Evolutionary conservation across 2,888 invertebrate genomes (phyloP), one percentile per base, ranked within the genome.

Genomic region (Polydrusus cervinus): DNA sequence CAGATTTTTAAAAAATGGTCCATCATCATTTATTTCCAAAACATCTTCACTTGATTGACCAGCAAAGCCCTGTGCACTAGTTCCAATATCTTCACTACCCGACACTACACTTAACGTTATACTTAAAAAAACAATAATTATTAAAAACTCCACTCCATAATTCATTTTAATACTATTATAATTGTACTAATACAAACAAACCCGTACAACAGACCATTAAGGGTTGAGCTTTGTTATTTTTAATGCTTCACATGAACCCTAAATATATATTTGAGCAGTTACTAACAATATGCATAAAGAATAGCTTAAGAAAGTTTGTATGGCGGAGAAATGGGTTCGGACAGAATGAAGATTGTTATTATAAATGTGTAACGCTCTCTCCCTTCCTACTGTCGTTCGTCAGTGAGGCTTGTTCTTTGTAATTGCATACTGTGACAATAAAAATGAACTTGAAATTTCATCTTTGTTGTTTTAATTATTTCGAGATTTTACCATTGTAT

Each of bases 21-120:
- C 86, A 30, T 89, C 89, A 85, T 91, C 91, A 73, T 90, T 87
- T 34, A 91, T 90, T 1, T 90, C 89, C 18, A 91, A 90, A 0
- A 91, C 89, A 57, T 81, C 79, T 38, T 60, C 60, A 30, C 0
- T 11, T 49, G 43, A 14, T 16, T 18, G 14, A n/a, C 40, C 71
- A 34, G 25, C 55, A 43, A 14, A 25, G 3, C 57, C 14, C 7
- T 25, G 57, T 13, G 60, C n/a, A 30, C 49, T 61, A 34, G 30
- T 51, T n/a, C 13, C 20, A 18, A 14, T n/a, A 16, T 20, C 55
- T 45, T 66, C 66, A 13, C 57, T 49, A 20, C 40, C 51, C 53
- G 38, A 60, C 64, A 74, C 74, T 60, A 25, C 74, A 68, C 73
- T 60, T 11, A 64, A 30, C 14, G 18, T 11, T 10, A 13, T 40